Base-by-base conservation (phyloP, 2,888 invertebrate genomes). In the Parnassius mnemosyne region DNA sequence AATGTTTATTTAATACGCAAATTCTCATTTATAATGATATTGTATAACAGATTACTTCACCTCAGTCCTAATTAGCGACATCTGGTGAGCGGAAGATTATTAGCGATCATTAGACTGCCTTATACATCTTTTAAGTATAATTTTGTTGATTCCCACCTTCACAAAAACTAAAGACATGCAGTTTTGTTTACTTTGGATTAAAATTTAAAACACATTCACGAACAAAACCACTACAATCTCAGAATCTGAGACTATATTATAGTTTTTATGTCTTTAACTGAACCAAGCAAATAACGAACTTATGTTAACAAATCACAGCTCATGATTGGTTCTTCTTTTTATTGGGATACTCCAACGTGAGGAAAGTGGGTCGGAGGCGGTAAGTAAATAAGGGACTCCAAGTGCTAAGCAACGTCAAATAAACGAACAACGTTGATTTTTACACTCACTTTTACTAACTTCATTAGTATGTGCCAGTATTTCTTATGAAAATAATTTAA, bases 351-450 rank as follows among this genome's bases (percentile, higher is more conserved):
- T 5, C 11, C 9, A 43, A 49, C 62, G 62, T 62, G 62, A 57
- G 62, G 57, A 57, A 62, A 62, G 53, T 62, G 43, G 57, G 53
- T 53, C 57, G 53, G 50, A 61, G 47, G 41, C 3, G 50, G 5
- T 42, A 13, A 52, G 58, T 55, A 63, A 58, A 63, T 51, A 55
- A 13, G 46, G 25, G 54, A 34, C 5, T 34, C 10, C 44, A 57
- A 54, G 63, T 59, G 59, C 34, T 63, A 63, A 63, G 55, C 55
- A 55, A 63, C 51, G 58, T 59, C 58, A 59, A 63, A 63, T 57
- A 62, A 41, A 53, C 25, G 44, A 10, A 57, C 57, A 57, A 12
- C 57, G 53, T 62, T 57, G 57, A 20, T 53, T 47, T 25, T 34
- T 34, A 34, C 34, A 34, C 5, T 34, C 34, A 34, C 5, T 34